A percentile compares a stretch with the other conserved stretches of the same genome.
Evolutionary conservation across 2,888 invertebrate genomes (phyloP).

Genomic region (Drosophila peninsularis): DNA sequence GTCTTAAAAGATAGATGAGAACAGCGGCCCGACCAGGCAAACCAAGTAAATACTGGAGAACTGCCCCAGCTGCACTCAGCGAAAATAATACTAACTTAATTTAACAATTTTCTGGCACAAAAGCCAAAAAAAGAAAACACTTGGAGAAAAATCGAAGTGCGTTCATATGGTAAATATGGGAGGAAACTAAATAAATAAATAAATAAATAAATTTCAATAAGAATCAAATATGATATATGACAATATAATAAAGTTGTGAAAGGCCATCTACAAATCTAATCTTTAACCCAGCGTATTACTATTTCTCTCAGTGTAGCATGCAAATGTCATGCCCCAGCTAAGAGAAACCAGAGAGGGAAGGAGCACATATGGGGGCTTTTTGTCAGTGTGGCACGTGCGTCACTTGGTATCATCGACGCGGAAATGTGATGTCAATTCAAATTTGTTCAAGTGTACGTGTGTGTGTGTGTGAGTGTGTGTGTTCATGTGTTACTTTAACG

Average conservation of each 20-base stretch:
- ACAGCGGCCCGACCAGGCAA: background rate
- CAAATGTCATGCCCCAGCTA: constrained; percentile 8
- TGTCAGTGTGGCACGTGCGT: constrained; percentile 32
- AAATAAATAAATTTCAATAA: no score
- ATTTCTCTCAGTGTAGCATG: constrained; percentile 31
- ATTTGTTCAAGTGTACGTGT: constrained; percentile 50
- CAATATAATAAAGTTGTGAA: no score
- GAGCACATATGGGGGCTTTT: background rate
- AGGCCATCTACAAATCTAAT: no score
- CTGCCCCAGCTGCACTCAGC: constrained; percentile 27
- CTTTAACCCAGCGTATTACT: no score
- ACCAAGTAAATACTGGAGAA: constrained; percentile 10
- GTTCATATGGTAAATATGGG: no score
- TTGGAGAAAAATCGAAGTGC: background rate
- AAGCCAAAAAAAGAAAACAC: background rate
- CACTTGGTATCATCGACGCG: constrained; percentile 59
- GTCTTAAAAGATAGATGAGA: constrained; percentile 25
- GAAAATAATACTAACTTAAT: background rate
- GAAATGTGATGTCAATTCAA: constrained; percentile 80
- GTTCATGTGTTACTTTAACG: constrained; percentile 15
- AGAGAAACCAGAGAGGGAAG: background rate
- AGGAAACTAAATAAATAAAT: no score
- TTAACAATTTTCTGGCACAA: background rate
- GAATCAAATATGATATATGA: no score
- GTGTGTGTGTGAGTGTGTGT: constrained; percentile 6